phyloP scores from a whole-genome alignment of 2,113 vertebrate genomes.

The Orthonyx spaldingii region DNA sequence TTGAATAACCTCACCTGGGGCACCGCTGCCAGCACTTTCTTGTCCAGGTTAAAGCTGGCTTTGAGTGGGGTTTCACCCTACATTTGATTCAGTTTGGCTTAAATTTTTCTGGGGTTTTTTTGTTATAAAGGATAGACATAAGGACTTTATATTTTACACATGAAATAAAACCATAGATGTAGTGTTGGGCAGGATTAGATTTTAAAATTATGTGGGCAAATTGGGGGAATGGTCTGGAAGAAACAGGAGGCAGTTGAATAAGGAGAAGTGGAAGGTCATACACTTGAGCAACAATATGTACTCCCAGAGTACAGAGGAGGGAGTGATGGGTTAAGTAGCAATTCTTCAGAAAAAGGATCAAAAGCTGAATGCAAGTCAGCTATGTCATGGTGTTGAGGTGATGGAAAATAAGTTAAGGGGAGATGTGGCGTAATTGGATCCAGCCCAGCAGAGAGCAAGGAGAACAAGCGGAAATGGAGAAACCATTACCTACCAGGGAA shows the following conservation, averaged over 20 bases:
- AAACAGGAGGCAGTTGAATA: not conserved
- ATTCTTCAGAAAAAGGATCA: constrained; percentile 30
- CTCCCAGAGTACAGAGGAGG: not conserved
- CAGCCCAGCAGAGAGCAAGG: constrained; percentile 8
- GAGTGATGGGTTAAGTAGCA: not conserved
- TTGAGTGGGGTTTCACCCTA: not conserved
- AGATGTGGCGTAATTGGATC: constrained; percentile 41
- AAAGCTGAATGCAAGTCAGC: constrained; percentile 7
- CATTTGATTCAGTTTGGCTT: fast-evolving
- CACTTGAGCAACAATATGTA: not conserved
- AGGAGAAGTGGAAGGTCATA: not conserved
- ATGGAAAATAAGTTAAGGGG: constrained; percentile 14
- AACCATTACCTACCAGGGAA: not conserved
- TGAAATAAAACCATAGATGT: not conserved
- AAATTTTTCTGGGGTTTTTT: not conserved
- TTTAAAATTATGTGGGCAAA: not conserved
- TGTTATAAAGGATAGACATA: not conserved
- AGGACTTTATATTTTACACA: not conserved
- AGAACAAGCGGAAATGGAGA: not conserved
- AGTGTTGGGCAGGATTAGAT: not conserved
- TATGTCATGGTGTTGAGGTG: constrained; percentile 32
- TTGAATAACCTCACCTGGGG: not conserved
- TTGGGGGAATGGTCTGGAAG: not conserved
- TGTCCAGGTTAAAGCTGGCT: not conserved
- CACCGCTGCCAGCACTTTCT: fast-evolving